These are phyloP conservation scores for Tarsius wallacei DNA, from an alignment of 2,797 vertebrate genomes.

Conservation along the genomic window DNA sequence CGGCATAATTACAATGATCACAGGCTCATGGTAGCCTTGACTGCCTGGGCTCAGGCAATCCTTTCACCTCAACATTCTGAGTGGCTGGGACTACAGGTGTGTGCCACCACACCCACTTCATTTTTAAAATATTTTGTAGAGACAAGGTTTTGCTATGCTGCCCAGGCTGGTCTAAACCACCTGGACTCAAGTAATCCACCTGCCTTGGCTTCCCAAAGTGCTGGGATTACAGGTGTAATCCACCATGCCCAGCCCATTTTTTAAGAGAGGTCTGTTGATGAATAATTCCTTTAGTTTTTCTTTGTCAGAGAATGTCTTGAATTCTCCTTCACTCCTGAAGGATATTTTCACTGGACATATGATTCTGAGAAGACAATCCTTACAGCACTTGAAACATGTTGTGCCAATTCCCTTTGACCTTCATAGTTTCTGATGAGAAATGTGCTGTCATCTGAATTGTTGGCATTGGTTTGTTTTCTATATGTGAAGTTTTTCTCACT, in stretches of 20 bases:
- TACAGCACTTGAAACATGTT: background rate
- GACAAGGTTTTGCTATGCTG: too few species aligned
- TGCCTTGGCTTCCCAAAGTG: too few species aligned
- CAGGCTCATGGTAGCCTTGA: too few species aligned
- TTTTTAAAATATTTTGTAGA: too few species aligned
- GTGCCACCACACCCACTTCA: too few species aligned
- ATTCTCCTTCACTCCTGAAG: background rate
- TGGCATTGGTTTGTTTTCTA: background rate
- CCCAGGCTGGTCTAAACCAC: too few species aligned
- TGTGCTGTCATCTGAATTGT: background rate
- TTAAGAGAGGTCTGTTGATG: background rate
- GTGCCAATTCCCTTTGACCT: background rate
- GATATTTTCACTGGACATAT: background rate
- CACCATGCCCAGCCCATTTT: background rate
- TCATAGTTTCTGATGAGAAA: background rate
- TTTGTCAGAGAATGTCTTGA: background rate
- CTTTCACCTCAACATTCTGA: too few species aligned
- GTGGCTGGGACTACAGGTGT: too few species aligned
- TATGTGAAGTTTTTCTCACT: background rate
- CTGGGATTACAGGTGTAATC: too few species aligned
- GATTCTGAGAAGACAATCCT: background rate
- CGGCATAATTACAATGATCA: too few species aligned
- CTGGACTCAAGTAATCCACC: too few species aligned
- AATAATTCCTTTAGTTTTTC: background rate
- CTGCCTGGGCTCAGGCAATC: too few species aligned